A percentile compares a stretch with the other conserved stretches of the same genome.
These are phyloP conservation scores for Platyura marginata DNA, from an alignment of 1,140 invertebrate species.

Conservation along the genomic window DNA sequence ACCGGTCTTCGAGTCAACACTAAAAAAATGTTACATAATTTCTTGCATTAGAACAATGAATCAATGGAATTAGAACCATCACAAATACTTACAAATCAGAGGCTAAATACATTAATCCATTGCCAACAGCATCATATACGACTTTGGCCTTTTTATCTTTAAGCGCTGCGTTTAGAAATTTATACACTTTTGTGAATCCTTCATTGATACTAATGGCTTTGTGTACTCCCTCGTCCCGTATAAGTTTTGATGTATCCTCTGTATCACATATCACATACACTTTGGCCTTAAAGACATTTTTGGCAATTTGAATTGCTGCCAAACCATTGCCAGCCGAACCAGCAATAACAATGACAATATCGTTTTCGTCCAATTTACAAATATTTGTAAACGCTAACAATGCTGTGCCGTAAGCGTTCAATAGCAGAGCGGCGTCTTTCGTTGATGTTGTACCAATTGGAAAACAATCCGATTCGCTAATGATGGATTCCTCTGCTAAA, in stretches of 20 bases:
- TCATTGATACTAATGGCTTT: slow-evolving; percentile 24
- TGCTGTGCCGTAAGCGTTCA: slow-evolving; percentile 29
- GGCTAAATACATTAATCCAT: slow-evolving; percentile 26
- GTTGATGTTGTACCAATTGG: slow-evolving; percentile 5
- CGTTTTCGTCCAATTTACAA: slow-evolving; percentile 24
- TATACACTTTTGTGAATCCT: slow-evolving; percentile 19
- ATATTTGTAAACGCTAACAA: slow-evolving; percentile 28
- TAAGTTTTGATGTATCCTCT: slow-evolving; percentile 27
- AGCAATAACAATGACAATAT: slow-evolving; percentile 29
- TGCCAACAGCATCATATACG: slow-evolving; percentile 34
- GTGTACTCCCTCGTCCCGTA: slow-evolving; percentile 30
- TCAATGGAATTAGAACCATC: too few relatives aligned
- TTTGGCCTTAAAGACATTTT: slow-evolving; percentile 32
- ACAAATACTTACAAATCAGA: slow-evolving; percentile 24
- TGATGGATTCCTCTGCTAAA: not conserved
- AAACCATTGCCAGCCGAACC: slow-evolving; percentile 32
- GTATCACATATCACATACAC: slow-evolving; percentile 32
- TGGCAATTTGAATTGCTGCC: slow-evolving; percentile 33
- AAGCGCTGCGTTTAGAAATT: slow-evolving; percentile 27
- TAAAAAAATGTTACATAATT: not conserved
- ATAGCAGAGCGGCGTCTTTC: slow-evolving; percentile 26
- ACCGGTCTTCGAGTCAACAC: not conserved
- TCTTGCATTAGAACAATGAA: too few relatives aligned
- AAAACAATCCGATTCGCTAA: not conserved
- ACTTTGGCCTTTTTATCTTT: slow-evolving; percentile 28